These are phyloP conservation scores for Amphimallon solstitiale DNA, from an alignment of 2,888 invertebrate species.

Conservation along the genomic window DNA sequence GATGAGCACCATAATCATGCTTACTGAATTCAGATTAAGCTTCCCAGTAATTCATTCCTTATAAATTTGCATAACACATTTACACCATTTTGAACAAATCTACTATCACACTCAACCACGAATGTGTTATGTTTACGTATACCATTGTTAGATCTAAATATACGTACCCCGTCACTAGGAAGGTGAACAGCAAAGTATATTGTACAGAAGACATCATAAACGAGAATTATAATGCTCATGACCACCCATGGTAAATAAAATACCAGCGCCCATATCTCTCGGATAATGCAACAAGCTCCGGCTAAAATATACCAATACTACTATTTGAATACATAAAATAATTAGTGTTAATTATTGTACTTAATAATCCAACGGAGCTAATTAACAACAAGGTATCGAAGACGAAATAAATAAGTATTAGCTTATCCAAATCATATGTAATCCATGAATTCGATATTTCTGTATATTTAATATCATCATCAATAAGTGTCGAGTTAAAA, in stretches of 20 bases:
- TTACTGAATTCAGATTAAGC: too few relatives aligned
- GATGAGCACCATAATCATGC: too few relatives aligned
- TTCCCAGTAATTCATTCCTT: too few relatives aligned
- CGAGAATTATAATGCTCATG: slow-evolving; percentile 55
- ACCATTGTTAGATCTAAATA: too few relatives aligned
- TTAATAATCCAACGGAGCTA: slow-evolving; percentile 51
- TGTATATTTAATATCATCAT: neutral
- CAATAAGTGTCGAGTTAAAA: neutral
- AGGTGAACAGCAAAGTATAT: slow-evolving; percentile 62
- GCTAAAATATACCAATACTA: slow-evolving; percentile 47
- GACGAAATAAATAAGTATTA: slow-evolving; percentile 43
- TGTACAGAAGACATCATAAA: slow-evolving; percentile 62
- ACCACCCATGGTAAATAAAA: slow-evolving; percentile 62
- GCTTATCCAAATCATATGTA: slow-evolving; percentile 1
- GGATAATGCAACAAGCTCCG: slow-evolving; percentile 49
- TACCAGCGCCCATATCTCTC: slow-evolving; percentile 45
- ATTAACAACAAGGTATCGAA: slow-evolving; percentile 54
- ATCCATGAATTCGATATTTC: neutral
- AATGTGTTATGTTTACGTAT: too few relatives aligned
- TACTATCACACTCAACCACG: too few relatives aligned
- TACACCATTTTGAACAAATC: too few relatives aligned
- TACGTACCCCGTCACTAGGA: slow-evolving; percentile 59
- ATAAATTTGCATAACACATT: too few relatives aligned
- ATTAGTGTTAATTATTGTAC: slow-evolving; percentile 42
- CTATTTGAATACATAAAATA: neutral